phyloP scores from a whole-genome alignment of 2,113 vertebrate species.

The Sylvietta virens region DNA sequence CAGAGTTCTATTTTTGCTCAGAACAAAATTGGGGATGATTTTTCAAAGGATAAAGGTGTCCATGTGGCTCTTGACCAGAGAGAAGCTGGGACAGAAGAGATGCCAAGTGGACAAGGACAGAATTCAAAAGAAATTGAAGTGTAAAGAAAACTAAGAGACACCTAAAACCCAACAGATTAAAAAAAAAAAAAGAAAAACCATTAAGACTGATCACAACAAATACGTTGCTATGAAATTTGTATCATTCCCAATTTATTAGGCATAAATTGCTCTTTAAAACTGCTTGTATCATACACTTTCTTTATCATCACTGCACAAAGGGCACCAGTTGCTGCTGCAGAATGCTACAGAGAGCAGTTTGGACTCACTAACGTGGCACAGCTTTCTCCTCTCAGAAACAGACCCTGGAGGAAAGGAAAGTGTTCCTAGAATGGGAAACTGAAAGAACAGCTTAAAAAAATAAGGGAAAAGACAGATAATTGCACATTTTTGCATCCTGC shows the following conservation, averaged over 20 bases:
- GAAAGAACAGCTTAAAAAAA: slow-evolving; percentile 41
- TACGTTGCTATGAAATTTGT: slow-evolving; percentile 69
- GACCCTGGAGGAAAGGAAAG: not conserved
- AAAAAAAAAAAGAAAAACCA: not conserved
- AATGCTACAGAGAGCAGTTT: slow-evolving; percentile 37
- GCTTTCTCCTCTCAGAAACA: slow-evolving; percentile 37
- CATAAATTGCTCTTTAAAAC: slow-evolving; percentile 77
- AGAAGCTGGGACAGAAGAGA: not conserved
- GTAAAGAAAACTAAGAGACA: slow-evolving; percentile 16
- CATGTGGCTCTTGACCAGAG: not conserved
- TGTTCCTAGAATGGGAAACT: slow-evolving; percentile 23
- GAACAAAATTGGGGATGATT: not conserved
- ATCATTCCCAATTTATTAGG: slow-evolving; percentile 75
- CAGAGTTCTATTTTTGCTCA: not conserved
- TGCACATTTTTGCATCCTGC: slow-evolving; percentile 52
- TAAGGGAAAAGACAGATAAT: not conserved
- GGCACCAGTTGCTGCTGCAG: slow-evolving; percentile 47
- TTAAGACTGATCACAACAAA: slow-evolving; percentile 60
- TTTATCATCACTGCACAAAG: slow-evolving; percentile 44
- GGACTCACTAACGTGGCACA: slow-evolving; percentile 19
- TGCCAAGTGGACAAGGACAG: not conserved
- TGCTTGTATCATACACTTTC: slow-evolving; percentile 55
- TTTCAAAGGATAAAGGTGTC: slow-evolving; percentile 15
- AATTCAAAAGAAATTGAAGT: not conserved
- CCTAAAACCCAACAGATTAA: not conserved